Evolutionary conservation across 2,888 invertebrate species (phyloP).

Genomic region (Thalpophila matura): DNA sequence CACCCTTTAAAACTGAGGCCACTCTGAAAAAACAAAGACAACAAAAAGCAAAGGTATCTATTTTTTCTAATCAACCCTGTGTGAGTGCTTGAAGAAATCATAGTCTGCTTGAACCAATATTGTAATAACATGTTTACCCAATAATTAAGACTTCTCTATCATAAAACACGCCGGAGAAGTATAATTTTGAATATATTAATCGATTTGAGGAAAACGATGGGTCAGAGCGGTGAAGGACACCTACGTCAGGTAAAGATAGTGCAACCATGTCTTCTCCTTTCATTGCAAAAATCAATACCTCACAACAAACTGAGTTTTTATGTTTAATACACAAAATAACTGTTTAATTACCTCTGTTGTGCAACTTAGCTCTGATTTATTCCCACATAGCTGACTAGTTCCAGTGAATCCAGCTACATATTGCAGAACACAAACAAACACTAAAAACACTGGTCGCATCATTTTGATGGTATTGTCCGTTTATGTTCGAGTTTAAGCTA

Average conservation of each 20-base stretch:
- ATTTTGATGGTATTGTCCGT: slow-evolving; percentile 60
- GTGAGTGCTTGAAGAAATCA: no score
- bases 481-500: slow-evolving; percentile 30
- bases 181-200: slow-evolving; percentile 16
- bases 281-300: slow-evolving; percentile 66
- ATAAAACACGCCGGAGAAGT: slow-evolving; percentile 1
- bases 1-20: no score
- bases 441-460: slow-evolving; percentile 71
- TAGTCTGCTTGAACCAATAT: no score
- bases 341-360: slow-evolving; percentile 77
- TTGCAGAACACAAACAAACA: slow-evolving; percentile 71
- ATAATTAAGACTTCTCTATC: slow-evolving; percentile 16
- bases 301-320: slow-evolving; percentile 20
- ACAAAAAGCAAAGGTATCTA: no score
- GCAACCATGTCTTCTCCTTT: slow-evolving; percentile 34
- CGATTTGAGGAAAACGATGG: slow-evolving; percentile 45
- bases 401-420: slow-evolving; percentile 73
- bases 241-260: slow-evolving; percentile 52
- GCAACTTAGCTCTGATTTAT: slow-evolving; percentile 79
- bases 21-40: no score
- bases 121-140: background rate
- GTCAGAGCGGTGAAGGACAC: slow-evolving; percentile 49
- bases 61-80: no score
- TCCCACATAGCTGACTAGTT: slow-evolving; percentile 74
- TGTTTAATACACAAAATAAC: slow-evolving; percentile 8